Percentiles rank a stretch among this genome's conserved stretches.
These are phyloP conservation scores for Ypsolopha scabrella DNA, from an alignment of 2,888 invertebrate species.

Conservation along the genomic window DNA sequence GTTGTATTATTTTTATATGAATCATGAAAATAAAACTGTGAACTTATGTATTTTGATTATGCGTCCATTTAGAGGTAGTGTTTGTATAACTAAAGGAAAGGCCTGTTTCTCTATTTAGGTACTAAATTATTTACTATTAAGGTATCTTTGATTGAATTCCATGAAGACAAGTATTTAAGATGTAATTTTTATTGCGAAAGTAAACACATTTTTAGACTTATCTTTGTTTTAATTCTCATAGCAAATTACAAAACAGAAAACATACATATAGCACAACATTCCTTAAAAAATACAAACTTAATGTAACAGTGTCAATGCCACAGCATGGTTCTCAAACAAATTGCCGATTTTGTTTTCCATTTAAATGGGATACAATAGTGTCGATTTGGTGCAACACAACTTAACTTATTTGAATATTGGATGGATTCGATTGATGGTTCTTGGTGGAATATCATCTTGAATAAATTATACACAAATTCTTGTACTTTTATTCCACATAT, in stretches of 20 bases:
- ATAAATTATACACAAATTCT: too few species aligned
- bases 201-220: constrained; percentile 19
- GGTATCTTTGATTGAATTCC: constrained; percentile 29
- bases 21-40: neutral
- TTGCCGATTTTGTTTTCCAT: too few species aligned
- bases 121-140: constrained; percentile 59
- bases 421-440: too few species aligned
- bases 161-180: constrained; percentile 31
- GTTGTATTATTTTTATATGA: constrained; percentile 60
- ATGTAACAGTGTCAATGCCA: too few species aligned
- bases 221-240: neutral
- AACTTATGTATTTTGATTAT: constrained; percentile 39
- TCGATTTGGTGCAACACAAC: too few species aligned
- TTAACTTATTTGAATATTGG: too few species aligned
- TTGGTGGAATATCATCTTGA: too few species aligned
- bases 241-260: constrained; percentile 5
- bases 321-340: too few species aligned
- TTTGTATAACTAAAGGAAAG: constrained; percentile 27
- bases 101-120: constrained; percentile 53
- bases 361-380: too few species aligned
- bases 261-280: too few species aligned
- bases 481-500: too few species aligned
- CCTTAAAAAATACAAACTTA: too few species aligned
- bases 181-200: constrained; percentile 55
- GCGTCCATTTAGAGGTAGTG: constrained; percentile 48